Conservation (phyloP, 2,113 vertebrate species). For the Sinocyclocheilus grahami region DNA sequence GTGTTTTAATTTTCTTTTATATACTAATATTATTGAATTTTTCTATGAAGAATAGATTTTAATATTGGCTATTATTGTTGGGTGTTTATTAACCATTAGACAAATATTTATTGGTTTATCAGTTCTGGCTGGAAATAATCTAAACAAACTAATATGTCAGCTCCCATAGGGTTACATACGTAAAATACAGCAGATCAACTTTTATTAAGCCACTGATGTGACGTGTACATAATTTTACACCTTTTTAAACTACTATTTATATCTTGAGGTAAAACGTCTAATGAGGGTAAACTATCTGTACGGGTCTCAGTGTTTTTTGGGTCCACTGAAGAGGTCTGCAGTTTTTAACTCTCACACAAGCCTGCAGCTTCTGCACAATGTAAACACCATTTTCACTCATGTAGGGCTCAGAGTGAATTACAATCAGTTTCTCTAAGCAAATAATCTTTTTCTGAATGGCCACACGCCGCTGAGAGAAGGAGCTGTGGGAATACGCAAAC, state of each 20-base stretch:
- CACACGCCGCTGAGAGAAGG: not conserved
- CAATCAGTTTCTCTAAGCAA: constrained; percentile 11
- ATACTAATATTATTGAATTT: not conserved
- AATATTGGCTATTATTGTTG: not conserved
- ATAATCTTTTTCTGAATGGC: constrained; percentile 19
- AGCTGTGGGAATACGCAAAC: constrained; percentile 8
- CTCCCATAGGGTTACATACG: no score
- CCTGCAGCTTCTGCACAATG: not conserved
- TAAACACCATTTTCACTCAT: not conserved
- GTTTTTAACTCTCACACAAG: not conserved
- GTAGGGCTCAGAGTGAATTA: not conserved
- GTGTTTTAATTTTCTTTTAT: not conserved
- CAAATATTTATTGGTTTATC: not conserved
- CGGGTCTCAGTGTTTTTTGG: not conserved
- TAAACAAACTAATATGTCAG: no score
- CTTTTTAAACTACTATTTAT: no score
- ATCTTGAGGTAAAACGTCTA: no score
- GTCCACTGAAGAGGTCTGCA: not conserved
- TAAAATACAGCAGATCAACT: no score
- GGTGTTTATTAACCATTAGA: not conserved
- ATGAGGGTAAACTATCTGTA: not conserved
- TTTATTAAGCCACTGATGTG: no score
- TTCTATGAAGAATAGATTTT: not conserved
- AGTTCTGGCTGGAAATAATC: not conserved
- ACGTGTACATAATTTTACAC: no score